Evolutionary conservation across 2,797 vertebrate genomes (phyloP).

Genomic region (Poecilia picta): DNA sequence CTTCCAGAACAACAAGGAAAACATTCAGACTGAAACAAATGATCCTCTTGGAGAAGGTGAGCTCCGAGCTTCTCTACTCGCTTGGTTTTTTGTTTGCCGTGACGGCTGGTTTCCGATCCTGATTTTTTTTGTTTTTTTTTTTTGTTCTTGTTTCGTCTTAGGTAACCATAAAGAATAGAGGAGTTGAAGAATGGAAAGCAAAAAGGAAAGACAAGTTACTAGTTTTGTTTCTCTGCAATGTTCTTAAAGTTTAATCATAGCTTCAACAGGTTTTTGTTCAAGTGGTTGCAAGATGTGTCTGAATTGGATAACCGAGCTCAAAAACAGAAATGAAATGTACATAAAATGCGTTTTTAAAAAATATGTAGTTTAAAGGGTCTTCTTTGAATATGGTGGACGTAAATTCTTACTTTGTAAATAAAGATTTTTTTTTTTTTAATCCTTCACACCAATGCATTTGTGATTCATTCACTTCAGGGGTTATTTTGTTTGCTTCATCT

Average conservation of each 20-base stretch:
- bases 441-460: not conserved
- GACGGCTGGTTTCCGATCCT: slow-evolving; percentile 11
- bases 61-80: not conserved
- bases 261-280: not conserved
- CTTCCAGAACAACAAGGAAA: slow-evolving; percentile 92
- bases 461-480: slow-evolving; percentile 14
- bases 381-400: slow-evolving; percentile 2
- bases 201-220: not conserved
- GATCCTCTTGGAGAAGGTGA: slow-evolving; percentile 86
- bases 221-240: not conserved
- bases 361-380: not conserved
- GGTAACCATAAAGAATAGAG: slow-evolving; percentile 56
- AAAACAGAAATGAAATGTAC: not conserved
- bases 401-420: slow-evolving; percentile 67
- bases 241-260: not conserved
- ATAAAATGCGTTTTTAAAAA: not conserved
- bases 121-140: slow-evolving; percentile 21
- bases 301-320: not conserved
- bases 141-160: slow-evolving; percentile 44
- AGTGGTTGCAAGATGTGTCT: not conserved
- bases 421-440: slow-evolving; percentile 54
- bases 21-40: slow-evolving; percentile 70
- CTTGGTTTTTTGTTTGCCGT: not conserved
- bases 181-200: slow-evolving; percentile 24
- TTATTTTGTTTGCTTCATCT: not conserved